These are phyloP conservation scores for Fissipunctia ypsillon DNA, from an alignment of 2,888 invertebrate species.

Conservation along the genomic window DNA sequence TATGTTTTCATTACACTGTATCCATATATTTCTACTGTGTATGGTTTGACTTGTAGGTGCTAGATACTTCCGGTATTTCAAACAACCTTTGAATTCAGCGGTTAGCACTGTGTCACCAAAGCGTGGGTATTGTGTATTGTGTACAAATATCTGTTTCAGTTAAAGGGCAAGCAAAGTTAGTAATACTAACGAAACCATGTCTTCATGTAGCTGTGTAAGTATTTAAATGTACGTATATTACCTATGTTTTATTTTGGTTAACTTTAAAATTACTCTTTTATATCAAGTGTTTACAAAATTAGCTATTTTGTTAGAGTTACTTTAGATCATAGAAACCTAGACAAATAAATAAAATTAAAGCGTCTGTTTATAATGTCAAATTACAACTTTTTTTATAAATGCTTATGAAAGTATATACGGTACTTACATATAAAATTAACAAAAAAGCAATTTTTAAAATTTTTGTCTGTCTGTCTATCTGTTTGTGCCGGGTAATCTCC, in stretches of 20 bases:
- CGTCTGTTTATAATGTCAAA: too few species aligned
- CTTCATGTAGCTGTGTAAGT: not conserved
- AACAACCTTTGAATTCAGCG: not conserved
- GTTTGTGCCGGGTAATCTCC: too few species aligned
- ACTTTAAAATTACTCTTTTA: not conserved
- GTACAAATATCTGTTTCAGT: conserved; percentile 3
- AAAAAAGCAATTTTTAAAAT: too few species aligned
- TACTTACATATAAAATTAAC: too few species aligned
- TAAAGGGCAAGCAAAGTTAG: not conserved
- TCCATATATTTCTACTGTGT: not conserved
- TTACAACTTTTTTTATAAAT: too few species aligned
- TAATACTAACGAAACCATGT: not conserved
- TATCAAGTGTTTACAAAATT: not conserved
- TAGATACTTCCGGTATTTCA: not conserved
- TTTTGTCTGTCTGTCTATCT: too few species aligned
- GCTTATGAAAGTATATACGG: too few species aligned
- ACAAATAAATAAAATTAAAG: too few species aligned
- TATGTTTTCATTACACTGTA: too few species aligned
- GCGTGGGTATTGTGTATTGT: not conserved
- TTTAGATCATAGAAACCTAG: too few species aligned
- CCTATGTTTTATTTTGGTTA: not conserved
- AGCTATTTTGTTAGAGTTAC: not conserved
- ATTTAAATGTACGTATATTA: too few species aligned
- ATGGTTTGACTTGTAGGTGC: not conserved
- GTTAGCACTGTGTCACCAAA: not conserved